Evolutionary conservation across 1,140 invertebrate species (phyloP).

Genomic region (Cotesia vestalis): DNA sequence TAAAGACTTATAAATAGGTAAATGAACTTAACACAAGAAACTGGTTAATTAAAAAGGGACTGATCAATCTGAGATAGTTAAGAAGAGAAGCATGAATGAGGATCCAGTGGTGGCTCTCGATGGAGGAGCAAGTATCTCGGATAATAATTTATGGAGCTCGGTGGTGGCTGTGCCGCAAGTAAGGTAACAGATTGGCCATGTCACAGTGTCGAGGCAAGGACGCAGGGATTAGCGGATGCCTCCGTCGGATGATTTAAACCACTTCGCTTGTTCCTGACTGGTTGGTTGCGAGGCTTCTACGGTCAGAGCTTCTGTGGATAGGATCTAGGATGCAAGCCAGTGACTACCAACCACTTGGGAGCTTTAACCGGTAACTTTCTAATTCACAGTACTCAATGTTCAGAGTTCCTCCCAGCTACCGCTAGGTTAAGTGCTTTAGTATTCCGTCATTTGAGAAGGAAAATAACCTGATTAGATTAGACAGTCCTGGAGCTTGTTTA

Average conservation of each 20-base stretch:
- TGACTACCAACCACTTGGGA: conserved; percentile 22
- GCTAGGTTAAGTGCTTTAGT: not conserved
- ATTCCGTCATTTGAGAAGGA: not conserved
- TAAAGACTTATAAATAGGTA: no score
- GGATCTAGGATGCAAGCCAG: no score
- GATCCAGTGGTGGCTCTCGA: not conserved
- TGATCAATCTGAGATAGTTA: not conserved
- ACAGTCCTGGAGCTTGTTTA: no score
- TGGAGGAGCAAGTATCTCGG: conserved; percentile 11
- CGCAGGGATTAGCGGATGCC: conserved; percentile 39
- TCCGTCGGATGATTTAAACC: conserved; percentile 42
- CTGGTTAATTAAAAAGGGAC: conserved; percentile 23
- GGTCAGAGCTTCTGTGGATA: conserved; percentile 3
- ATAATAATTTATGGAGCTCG: conserved; percentile 43
- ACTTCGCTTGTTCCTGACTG: conserved; percentile 29
- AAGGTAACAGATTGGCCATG: conserved; percentile 45
- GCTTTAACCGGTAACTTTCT: conserved; percentile 30
- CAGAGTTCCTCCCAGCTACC: not conserved
- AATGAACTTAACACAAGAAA: not conserved
- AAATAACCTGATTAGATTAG: no score
- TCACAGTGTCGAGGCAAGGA: conserved; percentile 40
- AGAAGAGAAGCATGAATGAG: conserved; percentile 12
- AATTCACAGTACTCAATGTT: conserved; percentile 29
- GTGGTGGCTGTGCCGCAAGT: conserved; percentile 38
- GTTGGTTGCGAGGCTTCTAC: conserved; percentile 1